These are phyloP conservation scores for Melieria crassipennis DNA, from an alignment of 2,888 invertebrate genomes.

Conservation along the genomic window DNA sequence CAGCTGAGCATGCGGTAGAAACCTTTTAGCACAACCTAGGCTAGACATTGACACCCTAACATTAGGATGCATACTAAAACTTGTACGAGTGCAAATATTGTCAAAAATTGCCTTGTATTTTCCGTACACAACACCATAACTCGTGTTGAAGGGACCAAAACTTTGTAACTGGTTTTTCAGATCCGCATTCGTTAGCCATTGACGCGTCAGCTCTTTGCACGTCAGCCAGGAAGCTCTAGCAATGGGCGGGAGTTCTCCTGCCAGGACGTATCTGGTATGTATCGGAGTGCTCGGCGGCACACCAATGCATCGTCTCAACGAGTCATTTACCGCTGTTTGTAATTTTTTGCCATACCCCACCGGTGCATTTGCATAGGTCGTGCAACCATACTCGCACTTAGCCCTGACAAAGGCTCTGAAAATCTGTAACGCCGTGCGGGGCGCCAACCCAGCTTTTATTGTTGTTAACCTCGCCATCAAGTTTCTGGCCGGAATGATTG, in stretches of 20 bases:
- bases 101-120: no score
- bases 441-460: not conserved
- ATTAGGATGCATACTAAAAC: no score
- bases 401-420: not conserved
- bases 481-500: not conserved
- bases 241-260: not conserved
- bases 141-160: no score
- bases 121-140: no score
- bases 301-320: not conserved
- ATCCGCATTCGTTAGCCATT: no score
- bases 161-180: no score
- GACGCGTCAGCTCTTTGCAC: no score
- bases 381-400: not conserved
- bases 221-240: no score
- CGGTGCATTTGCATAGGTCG: not conserved
- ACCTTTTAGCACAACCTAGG: no score
- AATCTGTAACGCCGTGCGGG: not conserved
- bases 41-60: no score
- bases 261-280: not conserved
- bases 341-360: constrained; percentile 3
- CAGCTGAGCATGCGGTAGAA: no score
- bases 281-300: constrained; percentile 5
- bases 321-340: not conserved
- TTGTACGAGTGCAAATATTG: no score
- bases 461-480: not conserved